A percentile compares a stretch with the other conserved stretches of the same genome.
These are phyloP conservation scores for Catagonus wagneri DNA, from an alignment of 2,113 vertebrate genomes.

Conservation along the genomic window DNA sequence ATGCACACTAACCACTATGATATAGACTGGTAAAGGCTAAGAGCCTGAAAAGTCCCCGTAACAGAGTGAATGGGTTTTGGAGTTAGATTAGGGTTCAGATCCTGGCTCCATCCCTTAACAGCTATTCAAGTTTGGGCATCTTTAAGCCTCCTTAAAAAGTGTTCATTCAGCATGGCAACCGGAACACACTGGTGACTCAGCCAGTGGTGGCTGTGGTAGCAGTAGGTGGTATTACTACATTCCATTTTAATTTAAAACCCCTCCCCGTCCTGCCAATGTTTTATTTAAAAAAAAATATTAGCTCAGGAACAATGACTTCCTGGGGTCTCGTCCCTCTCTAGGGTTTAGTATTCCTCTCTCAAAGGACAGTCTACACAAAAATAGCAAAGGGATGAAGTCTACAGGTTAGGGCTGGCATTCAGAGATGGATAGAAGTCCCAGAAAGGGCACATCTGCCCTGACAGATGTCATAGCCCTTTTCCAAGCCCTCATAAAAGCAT, in stretches of 20 bases:
- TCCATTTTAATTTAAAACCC: background rate
- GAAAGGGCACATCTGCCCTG: background rate
- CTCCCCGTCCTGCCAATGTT: background rate
- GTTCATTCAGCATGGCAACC: background rate
- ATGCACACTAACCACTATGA: no score
- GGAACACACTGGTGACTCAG: background rate
- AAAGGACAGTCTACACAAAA: background rate
- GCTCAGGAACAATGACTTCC: background rate
- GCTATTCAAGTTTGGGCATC: background rate
- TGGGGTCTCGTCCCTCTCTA: background rate
- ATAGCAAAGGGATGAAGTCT: background rate
- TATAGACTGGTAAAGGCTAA: background rate
- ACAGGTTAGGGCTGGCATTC: background rate
- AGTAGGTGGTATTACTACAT: background rate
- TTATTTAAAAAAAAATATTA: background rate
- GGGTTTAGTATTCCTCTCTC: background rate
- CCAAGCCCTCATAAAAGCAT: background rate
- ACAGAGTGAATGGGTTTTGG: background rate
- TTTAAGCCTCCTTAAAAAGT: background rate
- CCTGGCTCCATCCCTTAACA: background rate
- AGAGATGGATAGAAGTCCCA: background rate
- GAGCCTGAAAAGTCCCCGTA: background rate
- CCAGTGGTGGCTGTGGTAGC: background rate
- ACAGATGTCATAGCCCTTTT: background rate
- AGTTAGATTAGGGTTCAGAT: background rate